Percentiles rank a stretch among this genome's conserved stretches.
These are phyloP conservation scores for Paedocypris micromegethes DNA, from an alignment of 2,797 vertebrate genomes.

Conservation along the genomic window DNA sequence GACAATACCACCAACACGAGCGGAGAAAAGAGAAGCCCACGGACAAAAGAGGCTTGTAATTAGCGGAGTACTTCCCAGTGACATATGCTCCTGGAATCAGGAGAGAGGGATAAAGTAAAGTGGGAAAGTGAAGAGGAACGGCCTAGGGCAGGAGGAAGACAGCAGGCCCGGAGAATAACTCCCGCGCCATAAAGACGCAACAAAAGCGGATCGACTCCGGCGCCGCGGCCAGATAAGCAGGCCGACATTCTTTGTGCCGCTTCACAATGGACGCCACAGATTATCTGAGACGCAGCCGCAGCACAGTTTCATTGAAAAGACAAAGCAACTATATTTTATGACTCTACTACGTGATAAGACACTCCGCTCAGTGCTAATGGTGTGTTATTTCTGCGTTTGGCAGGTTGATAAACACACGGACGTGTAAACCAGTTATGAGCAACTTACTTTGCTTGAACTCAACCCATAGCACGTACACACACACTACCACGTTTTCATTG, in stretches of 20 bases:
- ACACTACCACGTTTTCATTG: too few relatives aligned
- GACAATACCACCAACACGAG: constrained; percentile 48
- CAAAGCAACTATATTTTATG: too few relatives aligned
- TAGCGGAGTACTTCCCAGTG: constrained; percentile 49
- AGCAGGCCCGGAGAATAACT: constrained; percentile 49
- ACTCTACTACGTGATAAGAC: constrained; percentile 1
- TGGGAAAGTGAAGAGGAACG: constrained; percentile 32
- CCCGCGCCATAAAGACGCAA: constrained; percentile 40
- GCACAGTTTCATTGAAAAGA: too few relatives aligned
- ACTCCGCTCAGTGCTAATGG: neutral
- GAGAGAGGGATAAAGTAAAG: constrained; percentile 28
- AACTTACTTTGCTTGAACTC: too few relatives aligned
- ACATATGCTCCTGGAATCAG: constrained; percentile 52
- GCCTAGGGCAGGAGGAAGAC: constrained; percentile 41
- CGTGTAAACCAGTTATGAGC: too few relatives aligned
- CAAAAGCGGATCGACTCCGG: constrained; percentile 39
- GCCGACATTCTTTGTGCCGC: constrained; percentile 19
- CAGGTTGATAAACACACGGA: too few relatives aligned
- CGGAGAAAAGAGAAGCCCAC: constrained; percentile 45
- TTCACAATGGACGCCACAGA: neutral
- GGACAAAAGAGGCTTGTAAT: constrained; percentile 54
- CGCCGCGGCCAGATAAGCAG: constrained; percentile 32
- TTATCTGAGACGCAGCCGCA: neutral
- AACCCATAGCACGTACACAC: too few relatives aligned
- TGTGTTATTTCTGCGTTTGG: too few relatives aligned